These are phyloP conservation scores for Drosophila pseudoobscura DNA, from an alignment of 1,140 invertebrate genomes.

Conservation along the genomic window DNA sequence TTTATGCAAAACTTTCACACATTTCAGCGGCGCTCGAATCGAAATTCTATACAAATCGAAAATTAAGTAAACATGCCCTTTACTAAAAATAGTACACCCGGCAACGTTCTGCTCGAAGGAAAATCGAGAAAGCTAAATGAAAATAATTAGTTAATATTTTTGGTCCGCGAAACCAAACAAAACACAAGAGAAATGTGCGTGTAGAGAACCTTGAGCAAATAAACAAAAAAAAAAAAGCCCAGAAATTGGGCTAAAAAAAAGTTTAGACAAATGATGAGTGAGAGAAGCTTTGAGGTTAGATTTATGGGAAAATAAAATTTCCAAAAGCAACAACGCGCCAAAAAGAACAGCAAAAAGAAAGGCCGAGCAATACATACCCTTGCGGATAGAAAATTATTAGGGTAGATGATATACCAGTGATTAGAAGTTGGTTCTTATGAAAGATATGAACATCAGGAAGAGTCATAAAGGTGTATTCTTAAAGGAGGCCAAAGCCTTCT, in stretches of 20 bases:
- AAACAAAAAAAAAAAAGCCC: slow-evolving; percentile 54
- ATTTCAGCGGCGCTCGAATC: slow-evolving; percentile 55
- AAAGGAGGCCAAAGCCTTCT: no score
- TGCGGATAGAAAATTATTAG: no score
- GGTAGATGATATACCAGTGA: neutral
- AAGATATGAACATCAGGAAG: neutral
- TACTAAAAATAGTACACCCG: slow-evolving; percentile 61
- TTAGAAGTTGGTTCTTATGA: no score
- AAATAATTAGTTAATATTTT: slow-evolving; percentile 59
- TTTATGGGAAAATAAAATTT: slow-evolving; percentile 77
- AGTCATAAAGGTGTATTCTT: no score
- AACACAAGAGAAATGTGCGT: slow-evolving; percentile 60
- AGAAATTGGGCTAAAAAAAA: slow-evolving; percentile 56
- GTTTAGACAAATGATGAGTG: slow-evolving; percentile 77
- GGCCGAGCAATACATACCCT: neutral
- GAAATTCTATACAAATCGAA: slow-evolving; percentile 62
- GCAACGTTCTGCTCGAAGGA: slow-evolving; percentile 5
- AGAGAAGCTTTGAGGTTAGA: slow-evolving; percentile 72
- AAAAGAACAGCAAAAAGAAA: slow-evolving; percentile 26
- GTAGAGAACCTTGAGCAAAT: slow-evolving; percentile 61
- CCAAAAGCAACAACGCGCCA: slow-evolving; percentile 42
- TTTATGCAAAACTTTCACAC: slow-evolving; percentile 66
- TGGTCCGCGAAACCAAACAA: slow-evolving; percentile 64
- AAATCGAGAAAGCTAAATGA: slow-evolving; percentile 14
- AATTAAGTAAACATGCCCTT: slow-evolving; percentile 74